phyloP scores from a whole-genome alignment of 2,113 vertebrate genomes.

The Herpetotheres cachinnans region DNA sequence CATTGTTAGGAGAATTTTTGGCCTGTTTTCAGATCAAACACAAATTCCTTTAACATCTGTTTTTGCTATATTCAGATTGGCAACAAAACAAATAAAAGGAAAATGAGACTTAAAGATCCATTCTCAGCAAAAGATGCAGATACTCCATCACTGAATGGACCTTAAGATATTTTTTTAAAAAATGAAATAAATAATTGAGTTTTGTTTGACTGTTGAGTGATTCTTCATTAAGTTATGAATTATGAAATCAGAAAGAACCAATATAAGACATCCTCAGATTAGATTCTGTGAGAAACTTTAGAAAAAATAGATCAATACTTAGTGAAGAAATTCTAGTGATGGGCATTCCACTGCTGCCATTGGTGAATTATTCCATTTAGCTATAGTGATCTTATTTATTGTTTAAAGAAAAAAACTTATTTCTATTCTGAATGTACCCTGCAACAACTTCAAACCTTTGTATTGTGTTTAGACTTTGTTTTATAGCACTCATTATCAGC shows the following conservation, averaged over 20 bases:
- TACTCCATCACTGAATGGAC: not conserved
- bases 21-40: not conserved
- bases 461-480: not conserved
- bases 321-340: not conserved
- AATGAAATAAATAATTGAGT: rapidly evolving
- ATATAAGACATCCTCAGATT: not conserved
- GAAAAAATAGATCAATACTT: not conserved
- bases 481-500: not conserved
- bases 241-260: not conserved
- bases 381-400: not conserved
- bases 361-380: not conserved
- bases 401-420: not conserved
- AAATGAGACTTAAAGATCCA: not conserved
- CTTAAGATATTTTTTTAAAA: not conserved
- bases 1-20: constrained; percentile 45
- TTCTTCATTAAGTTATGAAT: not conserved
- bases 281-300: not conserved
- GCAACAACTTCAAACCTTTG: not conserved
- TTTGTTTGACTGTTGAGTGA: not conserved
- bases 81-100: not conserved
- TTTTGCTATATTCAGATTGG: not conserved
- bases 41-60: constrained; percentile 14
- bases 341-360: not conserved
- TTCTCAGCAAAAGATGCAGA: not conserved
- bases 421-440: not conserved